Percentiles rank a stretch among this genome's conserved stretches.
phyloP scores from a whole-genome alignment of 64 coral and sea anemone species.

The Montipora cactus region DNA sequence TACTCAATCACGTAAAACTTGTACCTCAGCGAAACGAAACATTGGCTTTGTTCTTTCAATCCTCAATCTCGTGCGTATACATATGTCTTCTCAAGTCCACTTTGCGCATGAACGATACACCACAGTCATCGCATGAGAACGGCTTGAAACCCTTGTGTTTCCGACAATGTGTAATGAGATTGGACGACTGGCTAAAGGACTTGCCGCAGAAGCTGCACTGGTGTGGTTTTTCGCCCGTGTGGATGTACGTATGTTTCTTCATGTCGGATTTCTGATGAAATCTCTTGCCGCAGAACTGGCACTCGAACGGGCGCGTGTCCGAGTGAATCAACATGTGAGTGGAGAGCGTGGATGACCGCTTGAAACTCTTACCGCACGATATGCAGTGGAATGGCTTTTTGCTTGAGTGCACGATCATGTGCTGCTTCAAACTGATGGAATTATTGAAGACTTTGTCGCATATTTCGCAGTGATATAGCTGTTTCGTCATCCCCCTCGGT shows the following conservation, averaged over 20 bases:
- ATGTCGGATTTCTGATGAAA: conserved; percentile 81
- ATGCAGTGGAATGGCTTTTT: conserved; percentile 60
- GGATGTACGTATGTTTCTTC: conserved; percentile 80
- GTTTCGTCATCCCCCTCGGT: neutral
- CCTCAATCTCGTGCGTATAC: conserved; percentile 50
- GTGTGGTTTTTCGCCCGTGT: conserved; percentile 73
- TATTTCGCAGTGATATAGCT: conserved; percentile 32
- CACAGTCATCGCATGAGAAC: conserved; percentile 71
- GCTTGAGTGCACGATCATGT: conserved; percentile 65
- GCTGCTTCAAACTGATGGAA: conserved; percentile 71
- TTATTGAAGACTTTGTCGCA: conserved; percentile 70
- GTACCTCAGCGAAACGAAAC: neutral
- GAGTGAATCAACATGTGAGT: conserved; percentile 80
- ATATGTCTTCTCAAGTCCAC: conserved; percentile 67
- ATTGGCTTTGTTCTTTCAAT: neutral
- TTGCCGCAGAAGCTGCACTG: conserved; percentile 61
- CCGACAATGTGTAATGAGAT: conserved; percentile 75
- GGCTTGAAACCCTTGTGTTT: conserved; percentile 81
- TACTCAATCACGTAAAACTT: neutral
- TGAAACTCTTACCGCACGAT: conserved; percentile 57
- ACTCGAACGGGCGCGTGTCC: conserved; percentile 67
- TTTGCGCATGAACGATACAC: conserved; percentile 68
- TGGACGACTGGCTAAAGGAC: conserved; percentile 79
- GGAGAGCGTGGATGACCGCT: conserved; percentile 71
- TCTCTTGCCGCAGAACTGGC: conserved; percentile 72